These are phyloP conservation scores for Serinus canaria DNA, from an alignment of 2,113 vertebrate genomes.

Conservation along the genomic window DNA sequence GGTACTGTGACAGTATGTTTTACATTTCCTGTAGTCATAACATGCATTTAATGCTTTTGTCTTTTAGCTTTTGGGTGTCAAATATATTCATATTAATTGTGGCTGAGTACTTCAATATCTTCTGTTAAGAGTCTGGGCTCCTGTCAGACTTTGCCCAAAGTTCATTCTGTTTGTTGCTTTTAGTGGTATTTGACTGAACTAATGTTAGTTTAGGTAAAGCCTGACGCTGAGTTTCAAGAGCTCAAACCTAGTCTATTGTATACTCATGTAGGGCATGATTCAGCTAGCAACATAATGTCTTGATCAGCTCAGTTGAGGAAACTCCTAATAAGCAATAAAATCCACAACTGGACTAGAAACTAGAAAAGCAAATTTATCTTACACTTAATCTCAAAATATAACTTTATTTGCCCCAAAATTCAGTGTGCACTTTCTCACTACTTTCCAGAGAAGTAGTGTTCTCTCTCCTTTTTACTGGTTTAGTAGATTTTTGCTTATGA, in stretches of 20 bases:
- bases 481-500: neutral
- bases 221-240: neutral
- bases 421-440: neutral
- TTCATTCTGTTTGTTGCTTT: neutral
- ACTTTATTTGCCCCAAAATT: neutral
- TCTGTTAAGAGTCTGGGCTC: neutral
- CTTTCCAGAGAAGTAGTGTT: neutral
- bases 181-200: neutral
- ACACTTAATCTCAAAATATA: neutral
- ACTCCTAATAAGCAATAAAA: neutral
- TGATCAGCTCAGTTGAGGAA: neutral
- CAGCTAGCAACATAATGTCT: neutral
- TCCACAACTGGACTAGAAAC: neutral
- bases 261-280: neutral
- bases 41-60: neutral
- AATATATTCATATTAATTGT: neutral
- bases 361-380: neutral
- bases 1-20: neutral
- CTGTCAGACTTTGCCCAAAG: neutral
- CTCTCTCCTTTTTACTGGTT: neutral
- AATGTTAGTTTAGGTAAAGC: neutral
- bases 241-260: neutral
- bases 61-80: neutral
- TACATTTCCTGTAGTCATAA: neutral
- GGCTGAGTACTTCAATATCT: rapidly evolving